Evolutionary conservation across 2,797 vertebrate genomes (phyloP).

Genomic region (Parambassis ranga): DNA sequence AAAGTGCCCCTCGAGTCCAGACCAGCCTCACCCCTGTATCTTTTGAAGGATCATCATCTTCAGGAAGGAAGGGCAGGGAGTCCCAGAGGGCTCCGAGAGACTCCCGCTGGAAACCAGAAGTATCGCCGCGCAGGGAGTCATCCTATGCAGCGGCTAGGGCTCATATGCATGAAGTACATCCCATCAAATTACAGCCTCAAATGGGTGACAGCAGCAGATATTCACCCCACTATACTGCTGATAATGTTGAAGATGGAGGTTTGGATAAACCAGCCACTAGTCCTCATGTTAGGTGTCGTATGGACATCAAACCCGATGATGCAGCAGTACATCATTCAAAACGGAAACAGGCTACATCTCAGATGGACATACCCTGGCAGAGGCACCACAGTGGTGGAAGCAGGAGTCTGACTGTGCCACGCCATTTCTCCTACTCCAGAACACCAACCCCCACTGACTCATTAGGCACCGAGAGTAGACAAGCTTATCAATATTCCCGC

Average conservation of each 20-base stretch:
- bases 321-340: constrained; percentile 82
- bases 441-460: constrained; percentile 91
- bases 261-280: constrained; percentile 81
- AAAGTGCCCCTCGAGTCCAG: constrained; percentile 89
- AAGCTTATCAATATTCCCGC: constrained; percentile 82
- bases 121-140: constrained; percentile 85
- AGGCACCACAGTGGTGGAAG: constrained; percentile 73
- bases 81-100: constrained; percentile 79
- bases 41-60: constrained; percentile 76
- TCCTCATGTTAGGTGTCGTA: constrained; percentile 91
- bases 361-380: constrained; percentile 80
- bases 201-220: constrained; percentile 86
- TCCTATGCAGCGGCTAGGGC: constrained; percentile 79
- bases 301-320: constrained; percentile 94
- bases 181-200: constrained; percentile 94
- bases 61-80: constrained; percentile 85
- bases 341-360: constrained; percentile 70
- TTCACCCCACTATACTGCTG: constrained; percentile 84
- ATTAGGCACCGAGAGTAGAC: constrained; percentile 84
- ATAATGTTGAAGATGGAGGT: constrained; percentile 76
- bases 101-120: constrained; percentile 77
- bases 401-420: constrained; percentile 87
- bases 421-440: constrained; percentile 84
- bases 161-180: constrained; percentile 90
- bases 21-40: constrained; percentile 83